These are phyloP conservation scores for Orchestes rusci DNA, from an alignment of 2,888 invertebrate species.

Conservation along the genomic window DNA sequence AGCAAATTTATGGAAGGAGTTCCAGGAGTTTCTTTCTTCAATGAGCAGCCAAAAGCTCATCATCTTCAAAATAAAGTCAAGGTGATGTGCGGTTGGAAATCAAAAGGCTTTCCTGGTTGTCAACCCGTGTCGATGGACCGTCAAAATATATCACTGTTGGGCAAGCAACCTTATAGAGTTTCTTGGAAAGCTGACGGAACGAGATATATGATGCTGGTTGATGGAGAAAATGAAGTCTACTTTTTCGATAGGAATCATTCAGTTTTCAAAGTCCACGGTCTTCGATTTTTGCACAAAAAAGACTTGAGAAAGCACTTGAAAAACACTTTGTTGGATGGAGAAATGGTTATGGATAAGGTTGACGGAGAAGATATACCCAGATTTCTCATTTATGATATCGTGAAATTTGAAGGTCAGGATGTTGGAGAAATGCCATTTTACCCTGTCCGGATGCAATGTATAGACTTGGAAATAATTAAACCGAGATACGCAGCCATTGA, in stretches of 20 bases:
- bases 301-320: conserved; percentile 63
- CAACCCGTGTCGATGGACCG: conserved; percentile 97
- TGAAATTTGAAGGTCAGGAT: conserved; percentile 72
- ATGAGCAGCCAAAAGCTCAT: conserved; percentile 49
- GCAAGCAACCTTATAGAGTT: conserved; percentile 81
- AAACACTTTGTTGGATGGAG: conserved; percentile 88
- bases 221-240: conserved; percentile 76
- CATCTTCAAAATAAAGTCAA: conserved; percentile 69
- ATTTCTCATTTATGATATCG: conserved; percentile 91
- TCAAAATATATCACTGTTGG: conserved; percentile 67
- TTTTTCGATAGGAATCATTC: conserved; percentile 94
- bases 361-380: conserved; percentile 70
- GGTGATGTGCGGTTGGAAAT: conserved; percentile 72
- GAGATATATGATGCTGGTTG: conserved; percentile 95
- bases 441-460: conserved; percentile 67
- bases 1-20: conserved; percentile 78
- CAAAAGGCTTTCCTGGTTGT: conserved; percentile 85
- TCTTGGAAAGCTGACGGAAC: conserved; percentile 99
- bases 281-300: conserved; percentile 73
- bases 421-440: conserved; percentile 71
- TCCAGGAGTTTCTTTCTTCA: conserved; percentile 65
- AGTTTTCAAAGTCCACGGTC: conserved; percentile 74
- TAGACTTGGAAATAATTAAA: conserved; percentile 64
- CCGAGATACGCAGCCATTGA: conserved; percentile 70
- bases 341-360: conserved; percentile 92